A percentile compares a stretch with the other conserved stretches of the same genome.
phyloP scores from a whole-genome alignment of 2,888 invertebrate species.

The Nephrotoma flavescens region DNA sequence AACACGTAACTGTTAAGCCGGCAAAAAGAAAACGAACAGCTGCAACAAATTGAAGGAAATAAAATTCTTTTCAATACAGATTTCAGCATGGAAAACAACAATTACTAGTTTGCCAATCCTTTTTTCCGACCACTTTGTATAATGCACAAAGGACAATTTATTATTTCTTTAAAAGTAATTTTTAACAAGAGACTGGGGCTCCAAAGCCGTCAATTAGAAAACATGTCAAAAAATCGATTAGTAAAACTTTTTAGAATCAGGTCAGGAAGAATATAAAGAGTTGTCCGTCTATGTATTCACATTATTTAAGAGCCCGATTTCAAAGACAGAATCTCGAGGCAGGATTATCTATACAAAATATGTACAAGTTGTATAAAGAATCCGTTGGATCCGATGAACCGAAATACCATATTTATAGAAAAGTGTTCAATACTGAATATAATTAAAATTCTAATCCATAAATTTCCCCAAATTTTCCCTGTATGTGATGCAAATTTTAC shows the following conservation, averaged over 20 bases:
- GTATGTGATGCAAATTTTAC: no score
- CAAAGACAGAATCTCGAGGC: slow-evolving; percentile 9
- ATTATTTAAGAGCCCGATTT: slow-evolving; percentile 7
- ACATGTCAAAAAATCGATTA: slow-evolving; percentile 1
- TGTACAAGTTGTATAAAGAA: no score
- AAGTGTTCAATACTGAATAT: no score
- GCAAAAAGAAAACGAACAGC: background rate
- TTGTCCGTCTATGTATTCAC: slow-evolving; percentile 3
- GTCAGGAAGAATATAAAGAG: background rate
- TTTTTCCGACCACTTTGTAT: background rate
- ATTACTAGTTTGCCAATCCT: background rate
- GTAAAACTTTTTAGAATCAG: background rate
- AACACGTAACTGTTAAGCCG: background rate
- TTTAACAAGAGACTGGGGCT: background rate
- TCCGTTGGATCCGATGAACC: no score
- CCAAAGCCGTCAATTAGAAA: background rate
- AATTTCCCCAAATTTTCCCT: no score
- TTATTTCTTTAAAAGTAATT: slow-evolving; percentile 7
- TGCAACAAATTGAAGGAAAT: background rate
- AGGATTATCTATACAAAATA: slow-evolving; percentile 2
- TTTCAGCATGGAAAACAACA: background rate
- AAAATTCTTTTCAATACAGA: background rate
- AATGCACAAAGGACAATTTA: background rate
- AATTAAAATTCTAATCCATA: no score
- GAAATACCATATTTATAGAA: no score